Conservation (phyloP, 2,797 vertebrate species). For the Cetoscarus ocellatus region DNA sequence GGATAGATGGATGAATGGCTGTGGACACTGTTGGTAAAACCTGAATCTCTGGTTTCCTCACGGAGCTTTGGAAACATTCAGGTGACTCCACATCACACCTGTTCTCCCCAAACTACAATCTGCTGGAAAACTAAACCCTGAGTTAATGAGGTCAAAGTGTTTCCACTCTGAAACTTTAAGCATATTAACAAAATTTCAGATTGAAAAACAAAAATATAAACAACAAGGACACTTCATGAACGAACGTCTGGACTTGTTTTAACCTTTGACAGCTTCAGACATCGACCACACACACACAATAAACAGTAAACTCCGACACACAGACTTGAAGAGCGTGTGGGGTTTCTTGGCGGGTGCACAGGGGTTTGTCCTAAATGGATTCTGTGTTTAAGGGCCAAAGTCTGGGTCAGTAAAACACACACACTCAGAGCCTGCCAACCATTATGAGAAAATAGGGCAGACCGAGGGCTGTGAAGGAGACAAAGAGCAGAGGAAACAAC, state of each 20-base stretch:
- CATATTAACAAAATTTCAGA: background rate
- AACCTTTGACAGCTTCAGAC: slow-evolving; percentile 57
- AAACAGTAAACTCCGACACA: slow-evolving; percentile 3
- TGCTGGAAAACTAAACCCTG: background rate
- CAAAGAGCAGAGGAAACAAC: background rate
- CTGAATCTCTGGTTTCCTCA: background rate
- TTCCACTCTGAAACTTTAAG: background rate
- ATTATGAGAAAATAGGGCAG: slow-evolving; percentile 46
- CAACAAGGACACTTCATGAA: background rate
- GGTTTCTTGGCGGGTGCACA: slow-evolving; percentile 41
- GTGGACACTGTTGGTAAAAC: too few species aligned
- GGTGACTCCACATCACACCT: too few species aligned
- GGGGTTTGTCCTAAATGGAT: slow-evolving; percentile 61
- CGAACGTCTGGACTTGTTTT: slow-evolving; percentile 51
- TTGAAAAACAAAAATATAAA: background rate
- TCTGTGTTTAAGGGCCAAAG: slow-evolving; percentile 68
- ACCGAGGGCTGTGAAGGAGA: slow-evolving; percentile 6
- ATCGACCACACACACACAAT: slow-evolving; percentile 24
- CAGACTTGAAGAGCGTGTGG: slow-evolving; percentile 29
- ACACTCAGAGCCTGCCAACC: slow-evolving; percentile 19
- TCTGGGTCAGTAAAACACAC: slow-evolving; percentile 35
- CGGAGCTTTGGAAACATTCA: background rate
- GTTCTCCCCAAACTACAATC: background rate
- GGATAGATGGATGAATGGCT: too few species aligned
- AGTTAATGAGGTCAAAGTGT: background rate